Evolutionary conservation across 2,888 invertebrate species (phyloP).

Genomic region (Ophion slaviceki): DNA sequence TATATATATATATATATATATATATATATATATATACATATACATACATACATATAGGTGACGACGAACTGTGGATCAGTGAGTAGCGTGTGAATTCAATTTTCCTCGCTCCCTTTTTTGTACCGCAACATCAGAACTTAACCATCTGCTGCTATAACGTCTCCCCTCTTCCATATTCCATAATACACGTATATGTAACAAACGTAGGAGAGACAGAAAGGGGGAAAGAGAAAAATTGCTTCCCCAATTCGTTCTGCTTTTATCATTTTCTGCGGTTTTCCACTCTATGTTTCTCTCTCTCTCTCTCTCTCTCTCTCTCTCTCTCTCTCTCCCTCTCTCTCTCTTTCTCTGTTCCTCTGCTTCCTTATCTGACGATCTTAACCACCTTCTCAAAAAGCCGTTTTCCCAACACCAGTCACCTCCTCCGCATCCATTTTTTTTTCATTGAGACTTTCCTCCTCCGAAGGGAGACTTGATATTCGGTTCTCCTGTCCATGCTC

Average conservation of each 20-base stretch:
- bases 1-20: neutral
- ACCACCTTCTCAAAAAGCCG: conserved; percentile 1
- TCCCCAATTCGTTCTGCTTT: neutral
- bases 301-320: neutral
- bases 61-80: conserved; percentile 3
- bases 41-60: neutral
- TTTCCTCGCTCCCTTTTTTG: conserved; percentile 62
- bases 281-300: too few relatives aligned
- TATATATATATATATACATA: neutral
- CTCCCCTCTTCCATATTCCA: conserved; percentile 21
- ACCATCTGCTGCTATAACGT: conserved; percentile 66
- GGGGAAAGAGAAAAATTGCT: neutral
- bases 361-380: neutral
- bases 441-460: neutral
- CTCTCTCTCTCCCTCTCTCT: neutral
- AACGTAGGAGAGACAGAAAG: neutral
- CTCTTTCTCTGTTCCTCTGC: neutral
- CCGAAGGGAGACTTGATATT: conserved; percentile 46
- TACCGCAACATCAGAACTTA: conserved; percentile 50
- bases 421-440: neutral
- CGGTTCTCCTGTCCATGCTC: conserved; percentile 24
- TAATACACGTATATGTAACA: neutral
- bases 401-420: conserved; percentile 5
- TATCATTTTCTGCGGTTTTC: neutral
- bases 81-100: conserved; percentile 59